Percentiles rank a stretch among this genome's conserved stretches.
Evolutionary conservation across 2,888 invertebrate species (phyloP).

Genomic region (Mylabris sibirica): DNA sequence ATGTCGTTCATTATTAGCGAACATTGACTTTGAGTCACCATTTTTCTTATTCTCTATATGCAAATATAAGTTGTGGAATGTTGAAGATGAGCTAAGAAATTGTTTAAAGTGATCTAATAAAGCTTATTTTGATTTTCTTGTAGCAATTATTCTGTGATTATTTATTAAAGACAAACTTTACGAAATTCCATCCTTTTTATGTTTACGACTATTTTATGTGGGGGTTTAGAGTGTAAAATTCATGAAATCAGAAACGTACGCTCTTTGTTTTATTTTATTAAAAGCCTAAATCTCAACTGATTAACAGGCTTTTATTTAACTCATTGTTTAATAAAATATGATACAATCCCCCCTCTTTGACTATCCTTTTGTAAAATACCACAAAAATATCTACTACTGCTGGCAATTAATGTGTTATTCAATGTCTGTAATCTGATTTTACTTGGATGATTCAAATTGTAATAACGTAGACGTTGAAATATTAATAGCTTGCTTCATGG

Average conservation of each 20-base stretch:
- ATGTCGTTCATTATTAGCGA: no score
- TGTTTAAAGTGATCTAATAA: no score
- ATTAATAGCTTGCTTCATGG: conserved; percentile 41
- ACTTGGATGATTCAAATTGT: conserved; percentile 32
- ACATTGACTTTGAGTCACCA: no score
- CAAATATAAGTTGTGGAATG: no score
- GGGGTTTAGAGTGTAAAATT: not conserved
- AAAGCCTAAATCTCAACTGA: not conserved
- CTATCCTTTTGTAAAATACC: not conserved
- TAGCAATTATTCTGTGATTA: not conserved
- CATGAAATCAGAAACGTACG: not conserved
- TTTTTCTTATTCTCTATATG: no score
- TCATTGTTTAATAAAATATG: not conserved
- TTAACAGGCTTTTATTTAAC: not conserved
- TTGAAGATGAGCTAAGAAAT: no score
- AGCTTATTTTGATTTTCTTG: not conserved
- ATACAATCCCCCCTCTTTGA: not conserved
- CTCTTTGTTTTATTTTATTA: not conserved
- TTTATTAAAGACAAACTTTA: no score
- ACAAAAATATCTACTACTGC: not conserved
- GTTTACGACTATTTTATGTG: not conserved
- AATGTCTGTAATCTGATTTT: conserved; percentile 34
- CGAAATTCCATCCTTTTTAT: not conserved
- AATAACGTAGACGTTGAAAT: conserved; percentile 38
- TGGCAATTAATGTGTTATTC: conserved; percentile 33